Percentiles rank a stretch among this genome's conserved stretches.
These are phyloP conservation scores for Vanessa tameamea DNA, from an alignment of 1,140 invertebrate genomes.

Conservation along the genomic window DNA sequence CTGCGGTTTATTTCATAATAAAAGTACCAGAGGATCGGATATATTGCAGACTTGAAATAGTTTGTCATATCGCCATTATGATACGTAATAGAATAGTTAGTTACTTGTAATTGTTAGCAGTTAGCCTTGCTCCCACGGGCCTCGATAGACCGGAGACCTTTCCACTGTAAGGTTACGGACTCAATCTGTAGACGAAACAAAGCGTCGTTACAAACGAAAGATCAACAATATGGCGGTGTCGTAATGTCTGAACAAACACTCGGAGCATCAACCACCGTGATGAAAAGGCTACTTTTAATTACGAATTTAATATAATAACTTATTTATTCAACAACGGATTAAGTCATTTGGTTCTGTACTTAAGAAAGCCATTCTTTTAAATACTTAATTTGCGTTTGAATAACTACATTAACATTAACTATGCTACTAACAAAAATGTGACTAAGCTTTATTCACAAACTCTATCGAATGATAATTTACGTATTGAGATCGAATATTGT, in stretches of 20 bases:
- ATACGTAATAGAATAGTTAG: neutral
- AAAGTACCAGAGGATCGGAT: no score
- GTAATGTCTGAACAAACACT: neutral
- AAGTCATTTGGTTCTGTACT: no score
- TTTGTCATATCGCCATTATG: neutral
- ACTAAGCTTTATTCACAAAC: no score
- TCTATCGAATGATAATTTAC: no score
- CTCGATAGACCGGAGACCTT: neutral
- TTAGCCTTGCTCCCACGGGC: constrained; percentile 24
- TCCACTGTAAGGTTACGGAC: constrained; percentile 25
- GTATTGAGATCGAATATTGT: no score
- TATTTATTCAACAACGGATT: no score
- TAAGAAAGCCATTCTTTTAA: no score
- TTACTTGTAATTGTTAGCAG: neutral
- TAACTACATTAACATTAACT: no score
- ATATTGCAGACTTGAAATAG: neutral
- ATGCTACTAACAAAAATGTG: no score
- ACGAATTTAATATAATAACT: neutral
- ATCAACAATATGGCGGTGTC: neutral
- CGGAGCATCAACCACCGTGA: neutral
- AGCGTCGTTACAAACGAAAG: neutral
- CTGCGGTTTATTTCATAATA: no score
- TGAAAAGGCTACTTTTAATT: neutral
- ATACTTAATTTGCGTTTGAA: no score
- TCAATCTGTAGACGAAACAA: constrained; percentile 9